Base-by-base conservation (phyloP, 2,113 vertebrate species). In the Lophotis ruficrista region DNA sequence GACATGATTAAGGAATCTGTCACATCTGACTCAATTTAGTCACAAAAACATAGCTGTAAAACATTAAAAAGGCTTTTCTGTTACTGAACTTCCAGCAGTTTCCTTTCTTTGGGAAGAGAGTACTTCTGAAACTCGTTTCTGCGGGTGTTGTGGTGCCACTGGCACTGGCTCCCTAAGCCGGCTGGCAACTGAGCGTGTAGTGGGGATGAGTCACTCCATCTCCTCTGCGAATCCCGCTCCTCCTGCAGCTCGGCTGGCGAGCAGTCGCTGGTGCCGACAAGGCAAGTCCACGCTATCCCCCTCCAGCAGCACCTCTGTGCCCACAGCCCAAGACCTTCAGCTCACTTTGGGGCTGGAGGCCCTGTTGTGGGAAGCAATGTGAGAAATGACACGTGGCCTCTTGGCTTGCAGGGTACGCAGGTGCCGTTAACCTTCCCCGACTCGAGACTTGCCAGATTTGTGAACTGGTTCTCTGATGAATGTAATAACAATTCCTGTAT, bases 171-270 rank as follows among this genome's bases (percentile, higher is more conserved):
- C 8, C 5, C 25, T 2, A 4, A n/a, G 45, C 6, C 1, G 1
- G 78, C 73, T 20, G 65, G 47, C 1, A 10, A 17, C 20, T 1
- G 15, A 4, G 7, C 48, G 24, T 30, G 43, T 38, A 3, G 43
- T 1, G 1, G 33, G 62, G 45, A 14, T 68, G 58, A 41, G 25
- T 33, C 24, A 3, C 31, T 21, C 45, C 12, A 1, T 3, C 50
- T 38, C 41, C 48, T 6, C 10, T 6, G n/a, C 1, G 38, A 35
- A 35, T 23, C 64, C 51, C 0, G 0, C 62, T 83, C 9, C 33
- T 69, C 71, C 41, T 3, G 72, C 38, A 12, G 68, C 45, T 43
- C 1, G 0, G 28, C 76, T 37, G 41, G 15, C 0, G 0, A 70
- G 80, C 30, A 6, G 21, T 9, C 1, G 0, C 35, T 20, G 60